phyloP scores from a whole-genome alignment of 1,140 invertebrate genomes.

The Dendroctonus ponderosae region DNA sequence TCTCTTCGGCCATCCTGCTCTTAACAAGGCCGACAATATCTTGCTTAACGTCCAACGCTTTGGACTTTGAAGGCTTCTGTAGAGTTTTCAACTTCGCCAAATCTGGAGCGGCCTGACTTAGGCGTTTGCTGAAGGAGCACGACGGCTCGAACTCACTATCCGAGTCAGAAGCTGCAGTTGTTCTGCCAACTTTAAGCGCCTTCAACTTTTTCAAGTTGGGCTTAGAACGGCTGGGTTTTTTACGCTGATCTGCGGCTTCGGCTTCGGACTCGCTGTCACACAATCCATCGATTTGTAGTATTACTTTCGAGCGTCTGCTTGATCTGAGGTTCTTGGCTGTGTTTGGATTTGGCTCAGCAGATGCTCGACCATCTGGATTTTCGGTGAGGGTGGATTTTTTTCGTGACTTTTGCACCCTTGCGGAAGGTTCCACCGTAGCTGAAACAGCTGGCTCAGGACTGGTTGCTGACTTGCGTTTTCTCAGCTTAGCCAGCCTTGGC shows the following conservation, averaged over 20 bases:
- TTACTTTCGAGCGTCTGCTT: conserved; percentile 33
- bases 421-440: no score
- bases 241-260: conserved; percentile 8
- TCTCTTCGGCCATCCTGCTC: conserved; percentile 51
- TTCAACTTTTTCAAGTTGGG: conserved; percentile 35
- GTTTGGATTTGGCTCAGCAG: no score
- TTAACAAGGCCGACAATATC: conserved; percentile 55
- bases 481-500: background rate
- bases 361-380: no score
- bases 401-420: no score
- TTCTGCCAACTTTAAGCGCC: conserved; percentile 2
- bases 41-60: conserved; percentile 43
- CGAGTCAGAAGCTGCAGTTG: conserved; percentile 14
- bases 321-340: no score
- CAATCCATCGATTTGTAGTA: conserved; percentile 58
- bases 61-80: conserved; percentile 1
- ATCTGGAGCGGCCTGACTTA: conserved; percentile 11
- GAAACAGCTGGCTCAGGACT: no score
- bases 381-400: no score
- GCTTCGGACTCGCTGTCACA: conserved; percentile 18
- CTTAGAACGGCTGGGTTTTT: background rate
- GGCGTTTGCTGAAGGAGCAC: conserved; percentile 1
- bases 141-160: conserved; percentile 33
- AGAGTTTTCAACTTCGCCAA: conserved; percentile 19
- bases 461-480: conserved; percentile 1